Evolutionary conservation across 2,113 vertebrate species (phyloP).

Genomic region (Pseudopodoces humilis): DNA sequence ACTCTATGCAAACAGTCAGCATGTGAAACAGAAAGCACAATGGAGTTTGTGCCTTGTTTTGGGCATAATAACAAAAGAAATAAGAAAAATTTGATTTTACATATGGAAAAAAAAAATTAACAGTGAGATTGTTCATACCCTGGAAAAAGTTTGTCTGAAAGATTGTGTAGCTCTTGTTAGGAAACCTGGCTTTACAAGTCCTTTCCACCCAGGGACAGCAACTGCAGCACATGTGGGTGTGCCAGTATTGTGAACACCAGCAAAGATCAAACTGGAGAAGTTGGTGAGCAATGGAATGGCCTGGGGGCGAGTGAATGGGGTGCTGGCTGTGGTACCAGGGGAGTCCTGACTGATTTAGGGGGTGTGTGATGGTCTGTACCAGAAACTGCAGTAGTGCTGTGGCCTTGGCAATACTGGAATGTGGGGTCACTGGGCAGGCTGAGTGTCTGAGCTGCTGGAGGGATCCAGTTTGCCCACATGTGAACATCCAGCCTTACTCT

Average conservation of each 20-base stretch:
- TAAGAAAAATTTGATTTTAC: background rate
- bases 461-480: no score
- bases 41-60: background rate
- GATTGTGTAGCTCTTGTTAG: background rate
- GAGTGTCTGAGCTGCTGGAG: background rate
- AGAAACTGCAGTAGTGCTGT: background rate
- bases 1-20: background rate
- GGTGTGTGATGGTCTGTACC: background rate
- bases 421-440: background rate
- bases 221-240: background rate
- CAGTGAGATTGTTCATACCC: background rate
- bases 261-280: background rate
- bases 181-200: background rate
- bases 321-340: background rate
- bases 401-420: background rate
- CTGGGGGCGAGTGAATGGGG: no score
- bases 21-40: background rate
- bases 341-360: background rate
- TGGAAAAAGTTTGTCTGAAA: background rate
- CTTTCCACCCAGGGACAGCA: background rate
- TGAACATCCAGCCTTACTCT: no score
- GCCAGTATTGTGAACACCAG: background rate
- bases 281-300: background rate
- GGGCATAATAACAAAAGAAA: background rate
- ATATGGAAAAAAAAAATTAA: background rate